phyloP scores from a whole-genome alignment of 2,113 vertebrate genomes.

The Melospiza georgiana region DNA sequence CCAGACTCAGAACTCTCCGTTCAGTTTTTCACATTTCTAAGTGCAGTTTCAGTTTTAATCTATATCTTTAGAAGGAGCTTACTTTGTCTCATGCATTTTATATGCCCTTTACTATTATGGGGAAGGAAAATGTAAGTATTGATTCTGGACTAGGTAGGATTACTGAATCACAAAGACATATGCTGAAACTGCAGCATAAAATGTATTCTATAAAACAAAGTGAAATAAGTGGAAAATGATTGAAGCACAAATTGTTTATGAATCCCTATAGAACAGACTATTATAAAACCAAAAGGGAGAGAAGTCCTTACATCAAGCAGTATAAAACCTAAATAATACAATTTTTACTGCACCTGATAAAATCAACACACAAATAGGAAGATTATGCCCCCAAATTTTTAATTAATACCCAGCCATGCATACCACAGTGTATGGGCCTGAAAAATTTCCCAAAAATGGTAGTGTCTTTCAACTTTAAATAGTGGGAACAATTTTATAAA shows the following conservation, averaged over 20 bases:
- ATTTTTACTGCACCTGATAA: not conserved
- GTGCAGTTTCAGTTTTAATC: conserved; percentile 17
- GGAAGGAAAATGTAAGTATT: conserved; percentile 16
- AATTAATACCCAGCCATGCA: not conserved
- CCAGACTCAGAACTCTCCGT: not conserved
- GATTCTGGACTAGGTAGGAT: conserved; percentile 9
- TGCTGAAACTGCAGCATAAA: conserved; percentile 32
- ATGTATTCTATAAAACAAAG: conserved; percentile 14
- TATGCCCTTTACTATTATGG: not conserved
- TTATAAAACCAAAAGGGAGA: not conserved
- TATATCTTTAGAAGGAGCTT: conserved; percentile 8
- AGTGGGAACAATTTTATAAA: not conserved
- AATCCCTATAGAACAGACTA: not conserved
- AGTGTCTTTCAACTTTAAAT: not conserved
- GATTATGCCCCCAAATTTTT: not conserved
- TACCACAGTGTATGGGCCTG: not conserved
- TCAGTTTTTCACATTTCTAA: not conserved
- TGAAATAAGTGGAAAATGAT: not conserved
- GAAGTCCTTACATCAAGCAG: not conserved
- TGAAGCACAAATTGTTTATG: conserved; percentile 27
- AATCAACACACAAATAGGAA: not conserved
- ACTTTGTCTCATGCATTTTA: conserved; percentile 34
- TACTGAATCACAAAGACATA: conserved; percentile 12
- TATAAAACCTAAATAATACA: not conserved
- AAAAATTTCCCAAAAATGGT: not conserved